These are phyloP conservation scores for Drosophila sturtevanti DNA, from an alignment of 1,140 invertebrate genomes.

Conservation along the genomic window DNA sequence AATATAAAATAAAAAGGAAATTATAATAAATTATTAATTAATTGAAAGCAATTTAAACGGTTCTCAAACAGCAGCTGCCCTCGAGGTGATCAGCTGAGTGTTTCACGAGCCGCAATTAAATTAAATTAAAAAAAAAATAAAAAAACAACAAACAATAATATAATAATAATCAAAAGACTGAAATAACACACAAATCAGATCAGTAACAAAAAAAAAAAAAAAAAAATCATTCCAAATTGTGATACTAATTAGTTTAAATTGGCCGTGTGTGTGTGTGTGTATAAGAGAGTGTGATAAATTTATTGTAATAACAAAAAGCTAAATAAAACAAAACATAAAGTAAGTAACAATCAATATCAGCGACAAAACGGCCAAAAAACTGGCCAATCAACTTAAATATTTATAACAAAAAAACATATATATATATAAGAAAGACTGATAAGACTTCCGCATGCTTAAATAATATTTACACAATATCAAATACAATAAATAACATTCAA, in stretches of 20 bases:
- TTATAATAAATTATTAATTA: not conserved
- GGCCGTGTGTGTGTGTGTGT: conserved; percentile 27
- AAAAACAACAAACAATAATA: not conserved
- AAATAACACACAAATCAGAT: conserved; percentile 6
- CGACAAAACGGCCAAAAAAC: conserved; percentile 43
- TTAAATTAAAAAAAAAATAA: conserved; percentile 32
- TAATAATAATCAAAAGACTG: conserved; percentile 31
- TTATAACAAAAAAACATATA: not conserved
- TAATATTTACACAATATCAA: conserved; percentile 65
- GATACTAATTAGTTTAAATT: conserved; percentile 58
- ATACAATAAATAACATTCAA: conserved; percentile 54
- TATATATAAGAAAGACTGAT: conserved; percentile 46
- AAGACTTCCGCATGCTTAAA: conserved; percentile 78
- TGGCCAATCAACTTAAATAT: conserved; percentile 58
- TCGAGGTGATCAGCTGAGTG: conserved; percentile 42
- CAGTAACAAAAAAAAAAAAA: conserved; percentile 41
- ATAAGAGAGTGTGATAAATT: conserved; percentile 61
- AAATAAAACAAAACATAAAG: conserved; percentile 47
- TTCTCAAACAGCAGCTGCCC: conserved; percentile 48
- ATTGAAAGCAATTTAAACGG: conserved; percentile 18
- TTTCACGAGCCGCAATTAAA: conserved; percentile 39
- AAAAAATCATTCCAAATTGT: conserved; percentile 42
- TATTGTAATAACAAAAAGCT: conserved; percentile 43
- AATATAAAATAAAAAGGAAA: not conserved
- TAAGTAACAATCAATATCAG: conserved; percentile 53